Evolutionary conservation across 2,113 vertebrate genomes (phyloP), one percentile per base, ranked within the genome.

Genomic region (Stegastes partitus): DNA sequence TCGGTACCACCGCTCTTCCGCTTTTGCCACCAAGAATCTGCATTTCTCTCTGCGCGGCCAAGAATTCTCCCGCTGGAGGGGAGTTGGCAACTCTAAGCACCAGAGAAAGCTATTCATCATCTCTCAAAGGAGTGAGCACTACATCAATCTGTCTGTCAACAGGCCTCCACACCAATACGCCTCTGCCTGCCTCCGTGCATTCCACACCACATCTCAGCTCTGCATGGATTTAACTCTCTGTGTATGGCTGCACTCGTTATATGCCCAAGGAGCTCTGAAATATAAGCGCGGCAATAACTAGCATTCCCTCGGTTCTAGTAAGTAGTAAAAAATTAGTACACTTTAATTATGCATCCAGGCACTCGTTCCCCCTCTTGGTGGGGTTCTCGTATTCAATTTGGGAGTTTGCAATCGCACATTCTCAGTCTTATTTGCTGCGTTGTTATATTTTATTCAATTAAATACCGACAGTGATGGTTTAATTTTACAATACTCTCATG

Each of bases 141-240:
- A 55, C 87, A 90, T 91, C 87, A 90, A 89, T 91, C 89, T 79
- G 87, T 87, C 87, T 91, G 91, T 93, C 91, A 92, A 78, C 87
- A 88, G 79, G 83, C 76, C 79, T 68, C 82, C 82, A 74, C 65
- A 81, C 77, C 85, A 76, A 82, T 84, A 68, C 16, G 58, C 83
- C 70, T 72, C 74, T 58, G 80, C 74, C 79, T 78, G 80, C 77
- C 71, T 77, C 80, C 15, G 25, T 44, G 47, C 74, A 82, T 85
- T 89, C 77, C 62, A 68, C 7, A 55, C 82, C 58, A 70, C 51
- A 79, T 65, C 79, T 85, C 85, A 57, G 73, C 71, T 49, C 73
- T 74, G 28, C 59, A 47, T 10, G 1, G 61, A 59, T 69, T 79
- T 45, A 42, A 55, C 72, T 34, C 53, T 70, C 22, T 37, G 12